phyloP scores from a whole-genome alignment of 2,888 invertebrate species.

The Mystacides longicornis region DNA sequence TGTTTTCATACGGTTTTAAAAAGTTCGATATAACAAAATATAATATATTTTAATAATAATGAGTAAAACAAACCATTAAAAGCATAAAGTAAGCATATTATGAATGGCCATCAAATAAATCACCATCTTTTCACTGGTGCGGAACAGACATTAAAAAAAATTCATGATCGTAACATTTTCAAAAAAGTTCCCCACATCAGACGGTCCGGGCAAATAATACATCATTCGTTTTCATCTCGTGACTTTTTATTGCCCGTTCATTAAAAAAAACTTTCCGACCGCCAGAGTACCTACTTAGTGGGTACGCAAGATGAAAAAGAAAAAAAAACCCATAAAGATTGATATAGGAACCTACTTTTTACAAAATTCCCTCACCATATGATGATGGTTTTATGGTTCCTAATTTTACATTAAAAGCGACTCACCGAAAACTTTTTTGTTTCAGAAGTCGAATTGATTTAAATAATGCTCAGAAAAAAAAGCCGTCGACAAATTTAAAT shows the following conservation, averaged over 20 bases:
- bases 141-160: too few species aligned
- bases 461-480: too few species aligned
- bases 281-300: too few species aligned
- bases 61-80: too few species aligned
- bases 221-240: not conserved
- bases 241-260: slow-evolving; percentile 2
- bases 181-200: not conserved
- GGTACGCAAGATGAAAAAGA: not conserved
- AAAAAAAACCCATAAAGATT: not conserved
- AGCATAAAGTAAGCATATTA: too few species aligned
- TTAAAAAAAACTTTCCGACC: not conserved
- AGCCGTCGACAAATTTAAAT: too few species aligned
- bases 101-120: too few species aligned
- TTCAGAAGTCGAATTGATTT: not conserved
- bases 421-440: not conserved
- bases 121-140: too few species aligned
- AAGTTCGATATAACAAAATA: too few species aligned
- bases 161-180: too few species aligned
- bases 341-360: not conserved
- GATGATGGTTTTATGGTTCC: not conserved
- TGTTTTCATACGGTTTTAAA: too few species aligned
- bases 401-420: not conserved
- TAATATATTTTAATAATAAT: too few species aligned
- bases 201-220: not conserved
- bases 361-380: not conserved